A percentile compares a stretch with the other conserved stretches of the same genome.
Evolutionary conservation across 1,140 invertebrate species (phyloP).

Genomic region (Aphelenchoides besseyi): DNA sequence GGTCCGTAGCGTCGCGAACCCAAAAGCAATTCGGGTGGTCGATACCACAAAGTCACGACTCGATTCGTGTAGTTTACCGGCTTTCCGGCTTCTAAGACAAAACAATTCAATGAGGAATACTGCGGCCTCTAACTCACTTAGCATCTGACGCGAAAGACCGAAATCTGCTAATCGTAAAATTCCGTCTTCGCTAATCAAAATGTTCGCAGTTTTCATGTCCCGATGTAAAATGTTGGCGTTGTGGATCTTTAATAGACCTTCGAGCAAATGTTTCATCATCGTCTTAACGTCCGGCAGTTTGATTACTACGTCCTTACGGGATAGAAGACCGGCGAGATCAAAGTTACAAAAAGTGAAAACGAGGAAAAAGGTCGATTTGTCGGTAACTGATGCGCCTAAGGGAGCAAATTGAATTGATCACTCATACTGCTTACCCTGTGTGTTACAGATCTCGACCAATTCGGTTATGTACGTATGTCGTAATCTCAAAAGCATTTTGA

Average conservation of each 20-base stretch:
- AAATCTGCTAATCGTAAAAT: slow-evolving; percentile 69
- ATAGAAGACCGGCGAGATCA: slow-evolving; percentile 90
- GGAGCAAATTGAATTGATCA: background rate
- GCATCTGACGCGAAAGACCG: slow-evolving; percentile 65
- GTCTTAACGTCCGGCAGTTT: slow-evolving; percentile 92
- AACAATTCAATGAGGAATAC: background rate
- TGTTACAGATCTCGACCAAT: slow-evolving; percentile 91
- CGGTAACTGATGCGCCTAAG: background rate
- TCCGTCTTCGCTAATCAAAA: slow-evolving; percentile 94
- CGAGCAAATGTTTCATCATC: slow-evolving; percentile 90
- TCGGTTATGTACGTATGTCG: slow-evolving; percentile 97
- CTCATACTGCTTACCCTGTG: slow-evolving; percentile 70
- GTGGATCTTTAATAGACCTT: slow-evolving; percentile 69
- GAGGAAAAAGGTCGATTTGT: slow-evolving; percentile 84
- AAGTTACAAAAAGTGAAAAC: slow-evolving; percentile 99
- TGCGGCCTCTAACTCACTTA: slow-evolving; percentile 24
- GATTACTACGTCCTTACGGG: slow-evolving; percentile 93
- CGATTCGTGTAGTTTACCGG: slow-evolving; percentile 78
- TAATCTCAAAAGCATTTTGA: slow-evolving; percentile 88
- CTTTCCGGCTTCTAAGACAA: slow-evolving; percentile 18
- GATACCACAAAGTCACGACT: slow-evolving; percentile 96
- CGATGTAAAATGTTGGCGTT: slow-evolving; percentile 65
- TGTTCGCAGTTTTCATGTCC: slow-evolving; percentile 99
- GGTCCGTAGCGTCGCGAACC: slow-evolving; percentile 93
- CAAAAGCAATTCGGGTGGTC: slow-evolving; percentile 81